Base-by-base conservation (phyloP, 2,113 vertebrate genomes). In the Passer montanus region DNA sequence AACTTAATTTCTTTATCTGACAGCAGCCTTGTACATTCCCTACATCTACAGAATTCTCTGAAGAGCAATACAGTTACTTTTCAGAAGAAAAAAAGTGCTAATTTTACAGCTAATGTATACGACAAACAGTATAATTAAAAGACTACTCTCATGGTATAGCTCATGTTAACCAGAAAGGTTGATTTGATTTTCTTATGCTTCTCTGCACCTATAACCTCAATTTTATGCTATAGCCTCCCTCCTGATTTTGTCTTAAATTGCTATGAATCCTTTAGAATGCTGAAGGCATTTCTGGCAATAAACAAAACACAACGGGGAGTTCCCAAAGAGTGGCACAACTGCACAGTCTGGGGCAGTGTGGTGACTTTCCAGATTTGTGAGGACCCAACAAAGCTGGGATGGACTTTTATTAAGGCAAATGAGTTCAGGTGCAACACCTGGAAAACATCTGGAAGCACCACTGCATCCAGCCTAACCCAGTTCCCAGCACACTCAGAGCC, bases 1-100 rank as follows among this genome's bases (percentile, higher is more conserved):
- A 44, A 64, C 52, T 75, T 81, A 72, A 70, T 90, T 96, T 95
- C 94, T 94, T 91, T 77, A 90, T 77, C 73, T 90, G 73, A 46
- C 52, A 84, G 53, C 19, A 90, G 56, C 73, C 44, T 69, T 47
- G 31, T 17, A 80, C 35, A 30, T 79, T 82, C 58, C 35, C 69
- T 79, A 62, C 53, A 84, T 58, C 62, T 72, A 43, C 20, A 80
- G 27, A 81, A 92, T 60, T 81, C 83, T 87, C 85, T 85, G 55
- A 93, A 72, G 64, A 87, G 35, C 35, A 88, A 81, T 31, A 68
- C 1, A 39, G 33, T 44, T 94, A 44, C 43, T 90, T 92, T 69
- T 55, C 55, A 44, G 35, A 93, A 66, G 33, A 62, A 20, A 78
- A 76, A 81, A 90, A 79, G 49, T 0, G 1, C 55, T 84, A 82